Base-by-base conservation (phyloP, 2,888 invertebrate species). In the Drosophila leonis region DNA sequence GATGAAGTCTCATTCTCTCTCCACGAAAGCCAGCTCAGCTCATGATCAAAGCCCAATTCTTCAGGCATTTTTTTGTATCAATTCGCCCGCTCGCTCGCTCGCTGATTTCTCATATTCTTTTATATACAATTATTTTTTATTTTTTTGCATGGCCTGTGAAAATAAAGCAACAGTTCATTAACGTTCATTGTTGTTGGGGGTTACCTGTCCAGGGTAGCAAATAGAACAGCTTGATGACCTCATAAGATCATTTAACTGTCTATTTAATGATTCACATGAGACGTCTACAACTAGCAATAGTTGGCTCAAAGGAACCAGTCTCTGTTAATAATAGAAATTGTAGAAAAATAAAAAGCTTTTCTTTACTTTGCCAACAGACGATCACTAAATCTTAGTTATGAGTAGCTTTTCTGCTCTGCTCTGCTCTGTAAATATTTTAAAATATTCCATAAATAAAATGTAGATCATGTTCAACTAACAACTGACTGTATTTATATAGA, bases 161-260 rank as follows among this genome's bases (percentile, higher is more conserved):
- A 65, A 44, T 44, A 33, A 51, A 51, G 51, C 68, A 51, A 44
- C 68, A 68, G 56, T 44, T 68, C 68, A 44, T 68, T 68, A 68
- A 57, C 35, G 57, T 51, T 42, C 51, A 72, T 75, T 83, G 78
- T 77, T 65, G 79, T 67, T 67, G 69, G 60, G 64, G 55, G 27
- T 61, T 72, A 75, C 80, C 83, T 67, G 54, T 68, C 0, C 31
- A 4, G 33, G 54, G 27, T 39, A n/a, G 15, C 37, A 39, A 31
- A 57, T 52, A 56, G 37, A 9, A 52, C 18, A 44, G 15, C 33
- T 33, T 35, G 59, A 54, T 61, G 69, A 69, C 35, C 60, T 55
- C 55, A 71, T 48, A 24, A 33, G 41, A 61, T 51, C 41, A 20
- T 18, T 18, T 31, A 37, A 35, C 39, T 39, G 15, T 33, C 49